phyloP scores from a whole-genome alignment of 2,797 vertebrate species.

The Aldrovandia affinis region DNA sequence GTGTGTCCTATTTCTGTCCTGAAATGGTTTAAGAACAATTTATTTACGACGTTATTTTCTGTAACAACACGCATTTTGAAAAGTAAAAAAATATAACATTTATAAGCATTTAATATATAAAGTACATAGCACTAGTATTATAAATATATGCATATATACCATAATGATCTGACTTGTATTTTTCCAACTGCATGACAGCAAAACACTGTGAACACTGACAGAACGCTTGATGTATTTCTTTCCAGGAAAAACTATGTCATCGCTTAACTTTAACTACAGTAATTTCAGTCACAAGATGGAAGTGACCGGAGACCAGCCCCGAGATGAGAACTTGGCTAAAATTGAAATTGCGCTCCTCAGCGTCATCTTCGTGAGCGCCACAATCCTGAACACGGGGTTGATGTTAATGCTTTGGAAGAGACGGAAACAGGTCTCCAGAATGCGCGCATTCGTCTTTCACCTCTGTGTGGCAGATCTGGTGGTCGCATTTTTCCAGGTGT shows the following conservation, averaged over 20 bases:
- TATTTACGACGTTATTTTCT: neutral
- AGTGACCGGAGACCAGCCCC: constrained; percentile 38
- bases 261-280: constrained; percentile 57
- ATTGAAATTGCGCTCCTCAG: constrained; percentile 67
- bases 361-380: constrained; percentile 63
- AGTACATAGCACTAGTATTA: neutral
- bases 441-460: constrained; percentile 74
- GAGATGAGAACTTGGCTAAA: constrained; percentile 63
- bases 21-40: neutral
- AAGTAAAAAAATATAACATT: neutral
- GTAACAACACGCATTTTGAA: neutral
- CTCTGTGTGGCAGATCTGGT: constrained; percentile 71
- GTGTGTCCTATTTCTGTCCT: neutral
- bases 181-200: neutral
- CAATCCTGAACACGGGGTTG: constrained; percentile 63
- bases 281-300: constrained; percentile 28
- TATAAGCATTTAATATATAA: neutral
- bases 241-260: constrained; percentile 46
- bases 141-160: constrained; percentile 14
- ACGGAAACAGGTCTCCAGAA: constrained; percentile 68
- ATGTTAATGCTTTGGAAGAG: constrained; percentile 64
- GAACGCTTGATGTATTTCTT: neutral
- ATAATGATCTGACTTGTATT: no score
- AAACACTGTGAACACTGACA: neutral
- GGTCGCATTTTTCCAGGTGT: constrained; percentile 74